These are phyloP conservation scores for Platalea minor DNA, from an alignment of 2,797 vertebrate genomes.

Conservation along the genomic window DNA sequence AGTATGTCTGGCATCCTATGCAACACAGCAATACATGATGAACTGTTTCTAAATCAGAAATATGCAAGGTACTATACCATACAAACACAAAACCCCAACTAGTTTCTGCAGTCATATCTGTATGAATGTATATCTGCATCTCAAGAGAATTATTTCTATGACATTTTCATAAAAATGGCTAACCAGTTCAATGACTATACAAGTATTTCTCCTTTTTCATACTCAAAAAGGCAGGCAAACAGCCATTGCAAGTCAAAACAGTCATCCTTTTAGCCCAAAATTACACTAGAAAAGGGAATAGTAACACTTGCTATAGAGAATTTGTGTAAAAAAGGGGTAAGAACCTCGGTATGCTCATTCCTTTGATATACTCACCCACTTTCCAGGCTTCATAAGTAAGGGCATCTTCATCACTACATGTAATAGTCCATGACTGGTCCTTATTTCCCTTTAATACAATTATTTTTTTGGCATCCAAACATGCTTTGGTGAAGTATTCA, in stretches of 20 bases:
- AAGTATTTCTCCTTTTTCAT: neutral
- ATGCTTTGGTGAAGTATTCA: neutral
- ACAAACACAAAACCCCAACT: neutral
- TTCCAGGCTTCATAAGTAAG: neutral
- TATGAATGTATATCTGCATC: neutral
- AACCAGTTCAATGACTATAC: accelerated
- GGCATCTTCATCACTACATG: neutral
- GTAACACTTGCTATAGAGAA: neutral
- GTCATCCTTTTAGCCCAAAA: neutral
- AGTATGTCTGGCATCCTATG: neutral
- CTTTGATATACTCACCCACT: neutral
- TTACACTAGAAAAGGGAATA: neutral
- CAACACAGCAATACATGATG: neutral
- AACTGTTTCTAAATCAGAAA: neutral
- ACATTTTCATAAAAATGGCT: neutral
- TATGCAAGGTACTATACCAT: neutral
- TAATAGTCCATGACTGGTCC: neutral
- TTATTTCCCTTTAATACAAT: neutral
- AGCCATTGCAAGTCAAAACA: neutral
- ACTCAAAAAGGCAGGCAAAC: neutral
- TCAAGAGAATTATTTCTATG: neutral
- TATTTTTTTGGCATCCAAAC: neutral
- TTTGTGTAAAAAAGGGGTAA: neutral
- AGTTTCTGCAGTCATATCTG: neutral
- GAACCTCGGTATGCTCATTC: neutral